phyloP scores from a whole-genome alignment of 2,797 vertebrate species.

The Martes flavigula region DNA sequence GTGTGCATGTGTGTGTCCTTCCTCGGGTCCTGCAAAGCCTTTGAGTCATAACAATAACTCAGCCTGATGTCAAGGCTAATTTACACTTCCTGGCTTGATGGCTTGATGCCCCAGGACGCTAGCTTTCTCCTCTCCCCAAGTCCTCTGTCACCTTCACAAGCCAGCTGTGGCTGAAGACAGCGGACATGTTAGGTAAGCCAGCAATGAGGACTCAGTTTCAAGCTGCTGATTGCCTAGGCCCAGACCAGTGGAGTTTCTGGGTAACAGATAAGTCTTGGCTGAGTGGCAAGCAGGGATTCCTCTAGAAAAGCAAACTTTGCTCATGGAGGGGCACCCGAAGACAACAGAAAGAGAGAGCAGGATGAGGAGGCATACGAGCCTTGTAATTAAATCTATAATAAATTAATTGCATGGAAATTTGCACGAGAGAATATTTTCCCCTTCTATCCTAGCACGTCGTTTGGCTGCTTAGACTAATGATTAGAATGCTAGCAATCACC shows the following conservation, averaged over 20 bases:
- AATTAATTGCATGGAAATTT: background rate
- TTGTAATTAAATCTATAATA: background rate
- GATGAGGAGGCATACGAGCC: background rate
- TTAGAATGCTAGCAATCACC: background rate
- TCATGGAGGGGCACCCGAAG: background rate
- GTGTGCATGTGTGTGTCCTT: background rate
- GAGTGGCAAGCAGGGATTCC: background rate
- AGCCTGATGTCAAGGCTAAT: constrained; percentile 62
- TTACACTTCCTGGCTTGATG: background rate
- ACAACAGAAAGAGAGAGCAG: background rate
- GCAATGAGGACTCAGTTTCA: background rate
- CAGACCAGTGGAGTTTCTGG: background rate
- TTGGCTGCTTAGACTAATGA: background rate
- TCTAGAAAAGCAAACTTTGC: background rate
- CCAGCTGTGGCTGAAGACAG: background rate
- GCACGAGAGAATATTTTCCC: background rate
- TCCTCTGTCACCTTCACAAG: background rate
- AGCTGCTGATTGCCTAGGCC: background rate
- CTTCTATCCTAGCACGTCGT: background rate
- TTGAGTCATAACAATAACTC: constrained; percentile 28
- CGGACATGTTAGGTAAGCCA: background rate
- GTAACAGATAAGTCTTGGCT: background rate
- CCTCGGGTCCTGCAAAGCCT: constrained; percentile 63
- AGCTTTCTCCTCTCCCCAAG: background rate
- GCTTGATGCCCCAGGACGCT: background rate